phyloP scores from a whole-genome alignment of 2,113 vertebrate genomes.

The Alligator sinensis region DNA sequence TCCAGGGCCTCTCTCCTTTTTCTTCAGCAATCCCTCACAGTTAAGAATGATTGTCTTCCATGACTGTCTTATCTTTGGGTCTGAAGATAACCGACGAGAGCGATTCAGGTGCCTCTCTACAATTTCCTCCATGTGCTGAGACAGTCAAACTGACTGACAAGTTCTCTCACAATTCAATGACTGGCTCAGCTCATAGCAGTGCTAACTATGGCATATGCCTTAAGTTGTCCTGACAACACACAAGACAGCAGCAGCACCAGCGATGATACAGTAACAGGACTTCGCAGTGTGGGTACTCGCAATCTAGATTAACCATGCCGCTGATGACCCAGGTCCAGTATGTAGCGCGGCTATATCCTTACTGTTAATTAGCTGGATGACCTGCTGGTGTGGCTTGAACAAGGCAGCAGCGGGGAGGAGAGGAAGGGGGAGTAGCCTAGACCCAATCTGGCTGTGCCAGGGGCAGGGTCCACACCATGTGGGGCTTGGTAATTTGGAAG shows the following conservation, averaged over 20 bases:
- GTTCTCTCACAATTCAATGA: not conserved
- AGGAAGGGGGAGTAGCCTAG: too few relatives aligned
- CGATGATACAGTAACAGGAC: not conserved
- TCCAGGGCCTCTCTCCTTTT: not conserved
- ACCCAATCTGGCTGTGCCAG: too few relatives aligned
- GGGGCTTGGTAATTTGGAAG: too few relatives aligned
- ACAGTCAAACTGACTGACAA: not conserved
- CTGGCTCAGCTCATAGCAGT: not conserved
- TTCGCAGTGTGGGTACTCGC: not conserved
- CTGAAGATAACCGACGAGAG: too few relatives aligned
- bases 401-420: too few relatives aligned
- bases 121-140: rapidly evolving
- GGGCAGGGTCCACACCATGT: too few relatives aligned
- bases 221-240: not conserved
- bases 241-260: not conserved
- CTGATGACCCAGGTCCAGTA: not conserved
- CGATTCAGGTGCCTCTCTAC: not conserved
- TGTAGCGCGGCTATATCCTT: not conserved
- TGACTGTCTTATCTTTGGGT: too few relatives aligned
- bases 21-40: too few relatives aligned
- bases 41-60: too few relatives aligned
- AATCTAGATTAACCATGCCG: not conserved
- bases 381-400: not conserved
- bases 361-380: not conserved
- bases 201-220: not conserved